phyloP scores from a whole-genome alignment of 2,797 vertebrate species.

The Cossypha polioptera region DNA sequence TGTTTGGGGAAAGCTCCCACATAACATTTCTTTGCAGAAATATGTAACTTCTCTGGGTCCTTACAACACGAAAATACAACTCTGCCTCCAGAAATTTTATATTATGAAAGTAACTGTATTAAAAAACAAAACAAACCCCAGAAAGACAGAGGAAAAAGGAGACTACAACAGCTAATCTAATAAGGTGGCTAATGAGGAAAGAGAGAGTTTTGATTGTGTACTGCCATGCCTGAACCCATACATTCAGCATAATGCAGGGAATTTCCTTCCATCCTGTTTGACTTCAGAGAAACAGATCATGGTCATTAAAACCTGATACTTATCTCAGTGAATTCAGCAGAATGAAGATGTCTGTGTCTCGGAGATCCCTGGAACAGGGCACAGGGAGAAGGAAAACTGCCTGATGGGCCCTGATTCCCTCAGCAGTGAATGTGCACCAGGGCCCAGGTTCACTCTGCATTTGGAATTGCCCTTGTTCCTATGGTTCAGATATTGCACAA shows the following conservation, averaged over 20 bases:
- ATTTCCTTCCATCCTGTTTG: not conserved
- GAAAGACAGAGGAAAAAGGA: not conserved
- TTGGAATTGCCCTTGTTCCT: not conserved
- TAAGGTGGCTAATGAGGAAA: not conserved
- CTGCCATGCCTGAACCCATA: not conserved
- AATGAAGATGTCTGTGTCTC: not conserved
- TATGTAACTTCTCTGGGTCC: not conserved
- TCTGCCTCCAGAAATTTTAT: not conserved
- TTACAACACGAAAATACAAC: not conserved
- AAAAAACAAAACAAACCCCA: not conserved
- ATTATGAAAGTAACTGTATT: not conserved
- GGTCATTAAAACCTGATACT: not conserved
- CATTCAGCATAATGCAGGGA: not conserved
- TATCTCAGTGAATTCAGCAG: not conserved
- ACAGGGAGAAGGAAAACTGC: not conserved
- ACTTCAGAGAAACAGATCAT: not conserved
- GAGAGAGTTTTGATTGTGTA: not conserved
- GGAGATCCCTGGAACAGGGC: not conserved
- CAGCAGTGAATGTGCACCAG: not conserved
- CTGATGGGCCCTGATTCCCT: not conserved
- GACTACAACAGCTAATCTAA: not conserved
- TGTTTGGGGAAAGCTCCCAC: not conserved
- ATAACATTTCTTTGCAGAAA: conserved; percentile 2
- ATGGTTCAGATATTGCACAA: not conserved
- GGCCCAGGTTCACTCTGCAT: not conserved